A percentile compares a stretch with the other conserved stretches of the same genome.
These are phyloP conservation scores for Arnoldichthys spilopterus DNA, from an alignment of 2,797 vertebrate genomes.

Conservation along the genomic window DNA sequence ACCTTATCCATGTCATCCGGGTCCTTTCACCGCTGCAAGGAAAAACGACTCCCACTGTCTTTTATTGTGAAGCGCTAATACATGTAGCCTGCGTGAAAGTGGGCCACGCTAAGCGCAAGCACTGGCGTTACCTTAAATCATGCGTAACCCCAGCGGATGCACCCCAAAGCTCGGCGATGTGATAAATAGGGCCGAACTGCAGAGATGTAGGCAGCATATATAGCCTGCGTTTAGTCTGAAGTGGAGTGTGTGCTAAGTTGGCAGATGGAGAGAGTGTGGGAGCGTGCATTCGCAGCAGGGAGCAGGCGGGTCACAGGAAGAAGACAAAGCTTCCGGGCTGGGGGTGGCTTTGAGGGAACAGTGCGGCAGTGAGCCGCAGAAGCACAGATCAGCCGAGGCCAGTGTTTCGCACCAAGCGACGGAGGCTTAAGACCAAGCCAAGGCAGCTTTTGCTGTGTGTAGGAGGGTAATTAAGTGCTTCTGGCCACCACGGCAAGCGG, in stretches of 20 bases:
- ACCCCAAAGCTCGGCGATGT: slow-evolving; percentile 10
- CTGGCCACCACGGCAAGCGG: slow-evolving; percentile 11
- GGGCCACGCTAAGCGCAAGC: background rate
- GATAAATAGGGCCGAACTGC: slow-evolving; percentile 24
- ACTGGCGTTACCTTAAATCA: slow-evolving; percentile 21
- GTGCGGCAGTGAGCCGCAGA: background rate
- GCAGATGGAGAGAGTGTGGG: slow-evolving; percentile 46
- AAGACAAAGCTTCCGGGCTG: slow-evolving; percentile 22
- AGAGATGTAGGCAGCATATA: slow-evolving; percentile 40
- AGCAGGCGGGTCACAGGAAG: slow-evolving; percentile 43
- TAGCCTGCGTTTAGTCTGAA: slow-evolving; percentile 34
- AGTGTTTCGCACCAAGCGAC: slow-evolving; percentile 4
- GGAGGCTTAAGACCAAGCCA: slow-evolving; percentile 24
- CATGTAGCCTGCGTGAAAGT: background rate
- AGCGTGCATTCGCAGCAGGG: slow-evolving; percentile 26
- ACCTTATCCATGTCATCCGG: background rate
- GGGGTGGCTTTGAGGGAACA: background rate
- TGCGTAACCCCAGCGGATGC: slow-evolving; percentile 23
- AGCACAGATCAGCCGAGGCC: slow-evolving; percentile 27
- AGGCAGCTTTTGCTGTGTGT: slow-evolving; percentile 15
- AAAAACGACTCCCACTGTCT: background rate
- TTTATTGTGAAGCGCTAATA: background rate
- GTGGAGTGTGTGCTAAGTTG: slow-evolving; percentile 41
- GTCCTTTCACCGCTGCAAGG: background rate
- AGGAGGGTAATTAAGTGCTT: slow-evolving; percentile 47